Evolutionary conservation across 2,797 vertebrate species (phyloP).

Genomic region (Pipistrellus kuhlii): DNA sequence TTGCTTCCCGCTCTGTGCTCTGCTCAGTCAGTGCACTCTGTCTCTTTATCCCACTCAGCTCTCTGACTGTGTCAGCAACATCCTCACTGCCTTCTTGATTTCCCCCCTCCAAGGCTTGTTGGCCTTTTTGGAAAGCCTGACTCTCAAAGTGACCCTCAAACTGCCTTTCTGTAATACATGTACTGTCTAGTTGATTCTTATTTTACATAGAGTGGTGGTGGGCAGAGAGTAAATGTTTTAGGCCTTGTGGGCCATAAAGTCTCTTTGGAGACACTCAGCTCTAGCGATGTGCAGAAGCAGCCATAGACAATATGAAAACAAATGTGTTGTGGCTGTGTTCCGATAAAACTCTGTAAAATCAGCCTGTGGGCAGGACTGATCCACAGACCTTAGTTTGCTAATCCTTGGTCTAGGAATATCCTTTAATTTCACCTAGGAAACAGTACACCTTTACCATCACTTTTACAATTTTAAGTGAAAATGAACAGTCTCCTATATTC

Average conservation of each 20-base stretch:
- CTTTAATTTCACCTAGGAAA: not conserved
- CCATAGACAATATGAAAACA: not conserved
- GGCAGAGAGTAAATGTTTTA: not conserved
- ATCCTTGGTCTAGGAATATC: not conserved
- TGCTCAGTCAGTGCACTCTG: too few species aligned
- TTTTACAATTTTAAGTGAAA: slow-evolving; percentile 31
- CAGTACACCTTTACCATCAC: not conserved
- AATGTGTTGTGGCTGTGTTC: not conserved
- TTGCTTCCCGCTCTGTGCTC: not conserved
- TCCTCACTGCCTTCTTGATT: not conserved
- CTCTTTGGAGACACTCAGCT: not conserved
- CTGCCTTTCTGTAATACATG: not conserved
- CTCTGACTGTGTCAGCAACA: not conserved
- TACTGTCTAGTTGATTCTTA: not conserved
- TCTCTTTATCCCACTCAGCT: not conserved
- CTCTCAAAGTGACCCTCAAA: not conserved
- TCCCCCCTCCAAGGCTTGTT: not conserved
- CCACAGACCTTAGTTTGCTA: not conserved
- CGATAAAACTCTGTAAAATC: not conserved
- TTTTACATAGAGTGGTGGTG: not conserved
- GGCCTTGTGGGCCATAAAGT: not conserved
- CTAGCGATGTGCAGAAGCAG: not conserved
- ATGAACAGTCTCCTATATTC: not conserved
- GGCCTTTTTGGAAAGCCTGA: not conserved
- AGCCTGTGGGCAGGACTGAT: not conserved